Evolutionary conservation across 2,888 invertebrate species (phyloP), one percentile per base, ranked within the genome.

Genomic region (Pyrochroa serraticornis): DNA sequence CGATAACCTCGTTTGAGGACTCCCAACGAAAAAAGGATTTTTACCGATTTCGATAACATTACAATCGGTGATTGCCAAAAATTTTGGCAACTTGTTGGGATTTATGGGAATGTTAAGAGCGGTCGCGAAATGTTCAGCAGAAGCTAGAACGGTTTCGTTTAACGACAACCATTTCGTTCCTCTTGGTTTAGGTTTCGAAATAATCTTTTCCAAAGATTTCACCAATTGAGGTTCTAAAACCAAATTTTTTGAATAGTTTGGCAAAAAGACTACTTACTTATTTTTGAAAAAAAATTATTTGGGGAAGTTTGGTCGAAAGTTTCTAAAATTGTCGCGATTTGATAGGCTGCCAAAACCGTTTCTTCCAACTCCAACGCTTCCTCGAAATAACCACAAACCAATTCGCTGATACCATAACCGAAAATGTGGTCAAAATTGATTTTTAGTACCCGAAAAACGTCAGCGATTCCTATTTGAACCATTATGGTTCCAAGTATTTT

Each of bases 381-480:
- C 75, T 96, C 95, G 3, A 92, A 93, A 79, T 97, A 97, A 0
- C 91, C 95, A 76, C 95, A 94, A 0, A 91, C 91, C 1, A 97
- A 81, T 76, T 96, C 95, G 8, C 97, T 96, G 0, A 92, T 90
- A 3, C 95, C 95, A 77, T 94, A 92, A 1, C 95, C 76, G 22
- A 71, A 62, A 6, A 70, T 50, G 7, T 49, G 43, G 38, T 67
- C 65, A 1, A 70, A 68, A n/a, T 64, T 51, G 1, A 77, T 13
- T 38, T 82, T 82, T 52, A 85, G 64, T 7, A 79, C 71, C 68
- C 80, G 83, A 33, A 86, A 67, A 1, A 85, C 62, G 60, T 85
- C 84, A 62, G 68, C 64, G 3, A 77, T 42, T 30, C 68, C 70
- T 30, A 76, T 58, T 63, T 87, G 92, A 9, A 91, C 85, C 7